Base-by-base conservation (phyloP, 1,140 invertebrate species). In the Chymomyza costata region DNA sequence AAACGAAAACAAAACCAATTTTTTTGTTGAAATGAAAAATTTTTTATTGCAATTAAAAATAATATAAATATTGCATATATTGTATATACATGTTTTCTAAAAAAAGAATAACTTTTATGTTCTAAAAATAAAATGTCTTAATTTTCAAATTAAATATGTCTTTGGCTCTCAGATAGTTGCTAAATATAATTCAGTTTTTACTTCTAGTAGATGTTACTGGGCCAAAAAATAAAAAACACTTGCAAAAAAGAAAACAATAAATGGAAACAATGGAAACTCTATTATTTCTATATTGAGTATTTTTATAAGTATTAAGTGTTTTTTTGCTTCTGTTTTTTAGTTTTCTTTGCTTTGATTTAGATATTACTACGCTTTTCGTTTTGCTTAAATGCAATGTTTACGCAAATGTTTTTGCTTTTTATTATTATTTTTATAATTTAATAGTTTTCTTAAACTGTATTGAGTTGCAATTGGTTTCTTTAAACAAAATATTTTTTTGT, bases 351-450 rank as follows among this genome's bases (percentile, higher is more conserved):
- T 78, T 78, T 80, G 73, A 78, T 78, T 78, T 78, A 78, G 71
- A 78, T 78, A 78, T 80, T 78, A 56, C 71, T 78, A 78, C 71
- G 71, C 71, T 78, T 78, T 56, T 43, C 49, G 50, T 56, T 64
- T 57, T 49, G 51, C 35, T 45, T 46, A 45, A 45, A 48, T 63
- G 63, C 63, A 63, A 53, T 52, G 41, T 44, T 55, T 56, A 47
- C 56, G 43, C 30, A 45, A 45, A 17, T 21, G 37, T 55, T 54
- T 49, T 8, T 39, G 49, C 49, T 13, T 40, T 53, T 53, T 47
- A 18, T 32, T 51, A 41, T 35, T 56, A 21, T 46, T 48, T 39
- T 46, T 50, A 53, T 37, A 48, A 48, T 51, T 64, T 53, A 64
- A n/a, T 44, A 25, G 19, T 41, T 16, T 41, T 44, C 8, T 25